These are phyloP conservation scores for Hirundo rustica DNA, from an alignment of 2,797 vertebrate genomes.

Conservation along the genomic window DNA sequence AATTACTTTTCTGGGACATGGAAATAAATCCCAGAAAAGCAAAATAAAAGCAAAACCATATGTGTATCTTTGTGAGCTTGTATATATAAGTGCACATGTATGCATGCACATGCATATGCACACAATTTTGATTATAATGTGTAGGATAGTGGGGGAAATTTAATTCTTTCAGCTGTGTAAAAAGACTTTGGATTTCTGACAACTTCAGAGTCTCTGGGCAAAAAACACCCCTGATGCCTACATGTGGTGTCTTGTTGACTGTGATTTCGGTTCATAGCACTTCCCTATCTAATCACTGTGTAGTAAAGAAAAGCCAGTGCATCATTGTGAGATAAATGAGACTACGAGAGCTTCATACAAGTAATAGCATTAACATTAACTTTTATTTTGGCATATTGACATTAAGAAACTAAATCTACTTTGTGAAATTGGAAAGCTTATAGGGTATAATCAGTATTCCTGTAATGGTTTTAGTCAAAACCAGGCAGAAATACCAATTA, in stretches of 20 bases:
- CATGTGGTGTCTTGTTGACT: neutral
- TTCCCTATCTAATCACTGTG: neutral
- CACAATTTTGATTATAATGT: neutral
- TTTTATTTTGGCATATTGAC: neutral
- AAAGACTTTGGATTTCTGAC: neutral
- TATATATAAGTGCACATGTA: fast-evolving
- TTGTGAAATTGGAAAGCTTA: neutral
- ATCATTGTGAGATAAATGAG: neutral
- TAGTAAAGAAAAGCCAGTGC: neutral
- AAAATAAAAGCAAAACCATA: neutral
- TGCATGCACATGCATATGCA: too few species aligned
- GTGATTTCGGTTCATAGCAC: neutral
- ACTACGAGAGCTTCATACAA: neutral
- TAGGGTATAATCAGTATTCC: neutral
- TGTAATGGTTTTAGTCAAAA: too few species aligned
- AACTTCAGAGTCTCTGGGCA: neutral
- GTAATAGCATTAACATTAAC: neutral
- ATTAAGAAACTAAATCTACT: neutral
- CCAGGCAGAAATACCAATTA: too few species aligned
- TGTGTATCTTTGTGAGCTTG: neutral
- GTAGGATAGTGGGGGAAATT: neutral
- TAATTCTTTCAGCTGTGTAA: neutral
- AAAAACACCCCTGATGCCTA: fast-evolving
- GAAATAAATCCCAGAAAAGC: neutral
- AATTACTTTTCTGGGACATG: neutral